Conservation (phyloP, 2,113 vertebrate genomes). For the Hucho hucho region DNA sequence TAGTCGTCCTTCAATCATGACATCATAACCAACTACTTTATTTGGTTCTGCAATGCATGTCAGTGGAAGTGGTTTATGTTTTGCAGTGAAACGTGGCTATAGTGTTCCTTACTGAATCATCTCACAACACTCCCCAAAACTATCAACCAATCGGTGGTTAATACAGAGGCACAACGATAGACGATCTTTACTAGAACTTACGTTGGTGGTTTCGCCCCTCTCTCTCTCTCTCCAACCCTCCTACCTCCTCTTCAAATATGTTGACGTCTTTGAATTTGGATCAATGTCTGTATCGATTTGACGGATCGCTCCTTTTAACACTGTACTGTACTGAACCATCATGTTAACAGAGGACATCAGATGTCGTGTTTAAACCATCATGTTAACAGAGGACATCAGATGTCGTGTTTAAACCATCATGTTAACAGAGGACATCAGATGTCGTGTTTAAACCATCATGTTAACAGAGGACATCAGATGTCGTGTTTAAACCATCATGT, state of each 20-base stretch:
- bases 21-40: neutral
- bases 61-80: constrained; percentile 32
- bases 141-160: too few relatives aligned
- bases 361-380: too few relatives aligned
- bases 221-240: neutral
- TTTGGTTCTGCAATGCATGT: neutral
- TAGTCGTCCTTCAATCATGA: neutral
- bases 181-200: neutral
- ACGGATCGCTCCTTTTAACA: neutral
- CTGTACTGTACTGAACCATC: too few relatives aligned
- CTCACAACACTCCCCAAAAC: neutral
- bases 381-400: too few relatives aligned
- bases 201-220: neutral
- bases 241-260: neutral
- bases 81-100: constrained; percentile 73
- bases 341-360: too few relatives aligned
- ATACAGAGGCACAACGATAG: too few relatives aligned
- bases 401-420: too few relatives aligned
- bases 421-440: too few relatives aligned
- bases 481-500: too few relatives aligned
- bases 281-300: neutral
- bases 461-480: too few relatives aligned
- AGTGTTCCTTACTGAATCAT: constrained; percentile 9
- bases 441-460: too few relatives aligned
- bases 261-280: neutral